Evolutionary conservation across 1,140 invertebrate species (phyloP), one percentile per base, ranked within the genome.

Genomic region (Drosophila pallidifrons): DNA sequence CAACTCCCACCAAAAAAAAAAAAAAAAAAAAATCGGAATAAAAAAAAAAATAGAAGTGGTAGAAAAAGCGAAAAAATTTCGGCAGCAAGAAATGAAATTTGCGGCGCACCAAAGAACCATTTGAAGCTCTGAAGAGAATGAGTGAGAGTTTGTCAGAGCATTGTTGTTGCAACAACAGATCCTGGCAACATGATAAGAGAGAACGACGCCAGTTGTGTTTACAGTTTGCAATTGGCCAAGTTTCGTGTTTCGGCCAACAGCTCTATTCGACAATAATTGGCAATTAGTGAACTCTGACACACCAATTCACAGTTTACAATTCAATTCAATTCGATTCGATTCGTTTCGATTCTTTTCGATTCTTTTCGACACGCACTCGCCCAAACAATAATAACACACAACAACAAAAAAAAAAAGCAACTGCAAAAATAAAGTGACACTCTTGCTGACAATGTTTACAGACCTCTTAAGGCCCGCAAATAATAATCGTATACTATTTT

Each of bases 181-280:
- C 32, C 35, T 57, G 54, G 32, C 54, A 57, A 57, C 35, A 38
- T 41, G 35, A 41, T 57, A 43, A 43, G 35, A 13, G 3, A n/a
- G 2, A 7, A 5, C 7, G 41, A 15, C 35, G 13, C 15, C 13
- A 30, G 51, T 43, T 35, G 28, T 54, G 51, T 32, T 54, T 35
- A 54, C 51, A 54, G 51, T 32, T 54, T 57, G 54, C 54, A 20
- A 38, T 41, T 41, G 32, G 10, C 54, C 32, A 41, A 57, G 35
- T 57, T 57, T 41, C 54, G 41, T 41, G 16, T 57, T 54, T 54
- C 51, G 51, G 1, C 10, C 20, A 28, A 54, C 51, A 54, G 54
- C 35, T 41, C 54, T 41, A 57, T 57, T 57, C 54, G 15, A 57
- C 54, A 57, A 41, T 57, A 57, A 57, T 57, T 57, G 54, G 13